phyloP scores from a whole-genome alignment of 2,113 vertebrate genomes.

The Pionites leucogaster region DNA sequence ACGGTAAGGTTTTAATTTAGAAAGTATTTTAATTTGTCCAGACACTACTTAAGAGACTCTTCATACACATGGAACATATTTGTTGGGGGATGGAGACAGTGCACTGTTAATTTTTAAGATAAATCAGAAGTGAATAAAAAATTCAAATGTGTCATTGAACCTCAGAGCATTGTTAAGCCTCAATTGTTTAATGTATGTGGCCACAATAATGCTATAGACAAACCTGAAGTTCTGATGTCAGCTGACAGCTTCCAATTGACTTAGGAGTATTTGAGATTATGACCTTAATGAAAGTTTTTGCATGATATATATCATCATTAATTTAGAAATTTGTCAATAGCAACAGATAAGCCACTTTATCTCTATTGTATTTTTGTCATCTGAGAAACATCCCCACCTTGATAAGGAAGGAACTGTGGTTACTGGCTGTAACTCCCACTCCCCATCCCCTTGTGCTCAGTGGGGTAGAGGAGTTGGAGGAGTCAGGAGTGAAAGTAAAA shows the following conservation, averaged over 20 bases:
- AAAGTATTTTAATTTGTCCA: neutral
- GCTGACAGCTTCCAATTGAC: neutral
- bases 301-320: neutral
- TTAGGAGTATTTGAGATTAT: neutral
- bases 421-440: neutral
- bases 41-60: neutral
- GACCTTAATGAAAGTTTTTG: neutral
- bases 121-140: neutral
- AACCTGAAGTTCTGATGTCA: neutral
- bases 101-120: neutral
- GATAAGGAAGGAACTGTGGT: neutral
- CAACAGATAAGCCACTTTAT: neutral
- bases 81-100: neutral
- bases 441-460: fast-evolving
- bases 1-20: neutral
- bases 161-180: neutral
- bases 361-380: neutral
- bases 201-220: neutral
- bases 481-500: neutral
- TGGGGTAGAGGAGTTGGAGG: no score
- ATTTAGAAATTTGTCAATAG: neutral
- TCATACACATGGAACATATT: neutral
- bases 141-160: neutral
- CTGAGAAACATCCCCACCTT: neutral
- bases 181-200: neutral